Evolutionary conservation across 1,140 invertebrate species (phyloP).

Genomic region (Radopholus similis): DNA sequence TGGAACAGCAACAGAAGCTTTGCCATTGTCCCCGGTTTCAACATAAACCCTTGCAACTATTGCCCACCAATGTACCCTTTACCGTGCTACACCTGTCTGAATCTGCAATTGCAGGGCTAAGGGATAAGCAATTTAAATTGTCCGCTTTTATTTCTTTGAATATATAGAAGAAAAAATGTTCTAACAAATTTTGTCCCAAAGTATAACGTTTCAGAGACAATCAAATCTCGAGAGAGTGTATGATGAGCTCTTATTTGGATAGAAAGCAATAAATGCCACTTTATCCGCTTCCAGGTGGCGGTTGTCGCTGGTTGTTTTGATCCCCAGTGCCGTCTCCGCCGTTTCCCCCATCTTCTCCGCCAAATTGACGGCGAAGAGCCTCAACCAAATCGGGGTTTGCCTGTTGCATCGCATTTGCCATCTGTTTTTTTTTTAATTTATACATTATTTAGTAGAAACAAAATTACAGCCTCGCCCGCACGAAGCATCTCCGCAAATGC

Average conservation of each 20-base stretch:
- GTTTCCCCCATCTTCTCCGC: not conserved
- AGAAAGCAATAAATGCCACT: not conserved
- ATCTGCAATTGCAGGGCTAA: not conserved
- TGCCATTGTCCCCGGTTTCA: not conserved
- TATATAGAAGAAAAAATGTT: not conserved
- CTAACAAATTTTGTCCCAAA: not conserved
- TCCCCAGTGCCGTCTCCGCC: not conserved
- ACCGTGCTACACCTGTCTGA: constrained; percentile 14
- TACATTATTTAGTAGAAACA: not conserved
- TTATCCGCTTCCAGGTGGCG: not conserved
- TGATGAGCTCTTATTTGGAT: not conserved
- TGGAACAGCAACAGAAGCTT: not conserved
- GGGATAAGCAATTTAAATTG: not conserved
- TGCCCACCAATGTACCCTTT: constrained; percentile 2
- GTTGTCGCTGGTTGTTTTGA: not conserved
- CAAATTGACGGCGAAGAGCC: constrained; percentile 36
- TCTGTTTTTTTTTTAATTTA: not conserved
- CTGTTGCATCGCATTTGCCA: not conserved
- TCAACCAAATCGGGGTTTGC: constrained; percentile 37
- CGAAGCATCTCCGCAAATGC: constrained; percentile 34
- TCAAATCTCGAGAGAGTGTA: not conserved
- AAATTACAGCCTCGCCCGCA: constrained; percentile 42
- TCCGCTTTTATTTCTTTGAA: too few relatives aligned
- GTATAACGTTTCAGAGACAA: not conserved
- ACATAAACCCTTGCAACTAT: constrained; percentile 1